These are phyloP conservation scores for Poecilobothrus nobilitatus DNA, from an alignment of 2,888 invertebrate genomes.

Conservation along the genomic window DNA sequence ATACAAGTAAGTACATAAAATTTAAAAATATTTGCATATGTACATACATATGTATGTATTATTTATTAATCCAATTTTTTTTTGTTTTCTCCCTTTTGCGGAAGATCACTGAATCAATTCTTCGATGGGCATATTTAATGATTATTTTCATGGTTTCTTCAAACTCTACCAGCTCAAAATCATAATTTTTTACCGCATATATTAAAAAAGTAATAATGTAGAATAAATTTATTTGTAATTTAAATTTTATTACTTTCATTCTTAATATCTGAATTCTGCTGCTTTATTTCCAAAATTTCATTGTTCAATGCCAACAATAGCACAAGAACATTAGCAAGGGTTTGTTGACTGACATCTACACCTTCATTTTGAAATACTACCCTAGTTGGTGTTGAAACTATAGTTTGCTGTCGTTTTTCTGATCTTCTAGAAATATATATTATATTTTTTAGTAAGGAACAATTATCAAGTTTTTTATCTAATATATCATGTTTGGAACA, in stretches of 20 bases:
- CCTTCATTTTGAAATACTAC: neutral
- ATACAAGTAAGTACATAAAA: too few relatives aligned
- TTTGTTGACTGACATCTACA: neutral
- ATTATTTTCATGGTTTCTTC: too few relatives aligned
- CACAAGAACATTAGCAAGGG: neutral
- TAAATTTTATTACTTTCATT: neutral
- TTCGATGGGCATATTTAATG: too few relatives aligned
- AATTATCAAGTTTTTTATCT: too few relatives aligned
- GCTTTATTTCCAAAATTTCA: neutral
- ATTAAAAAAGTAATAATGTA: neutral
- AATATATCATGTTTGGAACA: neutral
- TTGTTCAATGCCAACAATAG: neutral
- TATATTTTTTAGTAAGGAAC: neutral
- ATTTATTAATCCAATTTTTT: too few relatives aligned
- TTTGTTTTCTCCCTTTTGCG: too few relatives aligned
- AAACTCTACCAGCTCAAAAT: too few relatives aligned
- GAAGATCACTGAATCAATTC: too few relatives aligned
- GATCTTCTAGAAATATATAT: neutral
- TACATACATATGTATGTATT: too few relatives aligned
- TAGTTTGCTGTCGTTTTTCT: neutral
- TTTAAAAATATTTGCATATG: too few relatives aligned
- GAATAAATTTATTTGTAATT: too few relatives aligned
- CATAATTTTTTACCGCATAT: too few relatives aligned
- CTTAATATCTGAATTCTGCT: conserved; percentile 7
- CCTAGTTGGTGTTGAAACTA: neutral